Conservation (phyloP, 2,888 invertebrate species). For the Strigamia transsilvanica region DNA sequence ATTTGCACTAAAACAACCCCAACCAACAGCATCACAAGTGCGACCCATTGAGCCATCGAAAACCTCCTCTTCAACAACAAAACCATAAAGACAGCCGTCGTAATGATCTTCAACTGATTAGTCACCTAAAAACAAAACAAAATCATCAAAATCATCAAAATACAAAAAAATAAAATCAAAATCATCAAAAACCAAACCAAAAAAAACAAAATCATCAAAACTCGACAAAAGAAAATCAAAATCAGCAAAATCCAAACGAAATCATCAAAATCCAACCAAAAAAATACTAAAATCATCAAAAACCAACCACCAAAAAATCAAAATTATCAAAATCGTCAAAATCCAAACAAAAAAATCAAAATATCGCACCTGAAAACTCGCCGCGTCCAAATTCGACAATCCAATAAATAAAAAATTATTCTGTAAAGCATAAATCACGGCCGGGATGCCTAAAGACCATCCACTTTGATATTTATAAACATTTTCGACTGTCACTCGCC, state of each 20-base stretch:
- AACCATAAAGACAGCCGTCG: neutral
- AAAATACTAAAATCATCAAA: no score
- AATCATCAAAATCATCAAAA: neutral
- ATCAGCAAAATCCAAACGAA: no score
- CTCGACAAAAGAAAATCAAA: no score
- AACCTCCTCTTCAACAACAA: neutral
- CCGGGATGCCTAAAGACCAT: neutral
- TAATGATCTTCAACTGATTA: conserved; percentile 14
- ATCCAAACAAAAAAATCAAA: neutral
- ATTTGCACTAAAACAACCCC: conserved; percentile 28
- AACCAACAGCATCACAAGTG: neutral
- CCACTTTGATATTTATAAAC: neutral
- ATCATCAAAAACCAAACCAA: no score
- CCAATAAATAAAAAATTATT: conserved; percentile 34
- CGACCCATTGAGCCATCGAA: neutral
- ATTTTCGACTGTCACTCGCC: no score
- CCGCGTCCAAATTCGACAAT: neutral
- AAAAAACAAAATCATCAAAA: neutral
- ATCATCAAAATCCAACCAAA: no score
- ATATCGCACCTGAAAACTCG: conserved; percentile 7
- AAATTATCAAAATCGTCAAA: neutral
- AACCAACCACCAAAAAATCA: no score
- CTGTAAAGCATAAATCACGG: conserved; percentile 16
- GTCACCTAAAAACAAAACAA: neutral
- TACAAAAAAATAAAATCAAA: no score